Evolutionary conservation across 2,113 vertebrate genomes (phyloP).

Genomic region (Pantherophis guttatus): DNA sequence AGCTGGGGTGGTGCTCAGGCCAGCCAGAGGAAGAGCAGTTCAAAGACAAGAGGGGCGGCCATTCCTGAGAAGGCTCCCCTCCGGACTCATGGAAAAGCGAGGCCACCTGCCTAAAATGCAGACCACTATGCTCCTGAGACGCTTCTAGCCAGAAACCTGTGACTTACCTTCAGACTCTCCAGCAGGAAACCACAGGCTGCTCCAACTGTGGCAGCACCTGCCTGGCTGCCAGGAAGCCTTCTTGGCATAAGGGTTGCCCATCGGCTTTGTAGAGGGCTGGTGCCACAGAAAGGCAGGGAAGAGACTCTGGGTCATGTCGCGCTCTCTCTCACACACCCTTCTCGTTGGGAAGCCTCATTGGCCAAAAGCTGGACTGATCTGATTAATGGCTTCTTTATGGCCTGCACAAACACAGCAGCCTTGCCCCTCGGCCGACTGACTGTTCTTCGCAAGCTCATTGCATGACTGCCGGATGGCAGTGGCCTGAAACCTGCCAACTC

Average conservation of each 20-base stretch:
- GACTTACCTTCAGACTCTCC: background rate
- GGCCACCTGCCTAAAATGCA: accelerated
- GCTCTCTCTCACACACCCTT: background rate
- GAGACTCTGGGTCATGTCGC: no score
- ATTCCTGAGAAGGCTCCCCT: background rate
- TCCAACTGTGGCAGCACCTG: background rate
- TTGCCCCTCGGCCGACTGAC: background rate
- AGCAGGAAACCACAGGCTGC: background rate
- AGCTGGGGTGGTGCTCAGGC: background rate
- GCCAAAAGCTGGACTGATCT: background rate
- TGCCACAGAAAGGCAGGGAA: background rate
- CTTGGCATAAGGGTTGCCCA: background rate
- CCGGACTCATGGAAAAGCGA: background rate
- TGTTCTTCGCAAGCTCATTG: background rate
- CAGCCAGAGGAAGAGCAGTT: background rate
- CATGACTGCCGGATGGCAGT: background rate
- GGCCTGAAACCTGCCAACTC: background rate
- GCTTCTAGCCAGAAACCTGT: background rate
- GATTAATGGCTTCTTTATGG: background rate
- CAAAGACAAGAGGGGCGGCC: background rate
- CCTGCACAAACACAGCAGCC: background rate
- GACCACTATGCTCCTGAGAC: background rate
- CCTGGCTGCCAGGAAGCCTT: background rate
- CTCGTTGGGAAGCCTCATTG: background rate
- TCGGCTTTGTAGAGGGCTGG: background rate